Percentiles rank a stretch among this genome's conserved stretches.
Conservation (phyloP, 2,797 vertebrate genomes). For the Potorous gilbertii region DNA sequence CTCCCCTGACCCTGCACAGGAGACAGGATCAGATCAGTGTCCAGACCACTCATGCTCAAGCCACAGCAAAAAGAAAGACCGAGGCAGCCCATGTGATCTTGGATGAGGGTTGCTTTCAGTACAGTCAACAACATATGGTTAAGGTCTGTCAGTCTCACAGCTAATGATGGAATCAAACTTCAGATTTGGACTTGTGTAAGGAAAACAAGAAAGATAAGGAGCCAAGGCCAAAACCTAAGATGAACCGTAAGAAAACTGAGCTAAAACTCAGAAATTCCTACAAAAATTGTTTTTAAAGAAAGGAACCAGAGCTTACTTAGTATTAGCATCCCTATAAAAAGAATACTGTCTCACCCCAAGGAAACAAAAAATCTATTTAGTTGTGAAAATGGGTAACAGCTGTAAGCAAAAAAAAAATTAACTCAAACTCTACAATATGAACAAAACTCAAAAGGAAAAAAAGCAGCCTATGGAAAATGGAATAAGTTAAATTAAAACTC, state of each 20-base stretch:
- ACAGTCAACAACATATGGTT: not conserved
- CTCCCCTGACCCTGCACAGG: not conserved
- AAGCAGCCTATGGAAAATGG: not conserved
- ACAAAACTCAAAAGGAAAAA: constrained; percentile 19
- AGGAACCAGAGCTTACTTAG: not conserved
- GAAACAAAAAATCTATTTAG: not conserved
- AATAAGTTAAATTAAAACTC: not conserved
- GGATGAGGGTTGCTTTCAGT: not conserved
- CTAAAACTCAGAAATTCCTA: not conserved
- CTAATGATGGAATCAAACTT: not conserved
- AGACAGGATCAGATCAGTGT: not conserved
- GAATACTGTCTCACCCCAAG: not conserved
- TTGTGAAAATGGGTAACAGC: not conserved
- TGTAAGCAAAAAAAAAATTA: not conserved
- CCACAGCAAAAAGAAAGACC: not conserved
- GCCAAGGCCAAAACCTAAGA: not conserved
- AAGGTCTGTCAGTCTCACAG: not conserved
- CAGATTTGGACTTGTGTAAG: not conserved
- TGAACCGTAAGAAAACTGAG: not conserved
- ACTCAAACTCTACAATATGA: not conserved
- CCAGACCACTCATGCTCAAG: not conserved
- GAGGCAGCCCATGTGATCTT: not conserved
- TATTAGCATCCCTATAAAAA: not conserved
- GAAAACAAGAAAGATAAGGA: not conserved
- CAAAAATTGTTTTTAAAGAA: not conserved